Conservation (phyloP, 2,113 vertebrate species). For the Eudyptes chrysolophus region DNA sequence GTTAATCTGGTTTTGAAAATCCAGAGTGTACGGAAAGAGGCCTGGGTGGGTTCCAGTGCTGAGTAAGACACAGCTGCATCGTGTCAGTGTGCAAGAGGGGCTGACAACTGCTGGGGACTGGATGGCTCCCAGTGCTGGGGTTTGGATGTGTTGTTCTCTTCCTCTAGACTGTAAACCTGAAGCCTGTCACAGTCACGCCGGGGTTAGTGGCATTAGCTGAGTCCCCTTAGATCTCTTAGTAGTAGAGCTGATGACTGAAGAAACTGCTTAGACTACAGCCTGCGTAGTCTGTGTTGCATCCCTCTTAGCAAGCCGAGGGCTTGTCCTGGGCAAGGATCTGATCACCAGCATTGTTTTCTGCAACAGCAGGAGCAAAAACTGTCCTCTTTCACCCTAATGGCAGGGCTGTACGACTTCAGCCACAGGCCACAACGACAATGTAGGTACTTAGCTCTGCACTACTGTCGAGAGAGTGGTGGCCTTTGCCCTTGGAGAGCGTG, state of each 20-base stretch:
- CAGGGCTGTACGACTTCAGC: background rate
- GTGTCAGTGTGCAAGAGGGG: rapidly evolving
- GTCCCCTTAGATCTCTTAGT: background rate
- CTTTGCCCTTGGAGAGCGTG: background rate
- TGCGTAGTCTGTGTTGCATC: no score
- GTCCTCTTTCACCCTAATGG: background rate
- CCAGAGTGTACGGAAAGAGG: background rate
- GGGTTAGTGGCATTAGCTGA: background rate
- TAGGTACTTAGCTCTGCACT: background rate
- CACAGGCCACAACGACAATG: rapidly evolving
- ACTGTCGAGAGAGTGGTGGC: background rate
- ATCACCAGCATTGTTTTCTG: background rate
- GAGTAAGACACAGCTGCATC: background rate
- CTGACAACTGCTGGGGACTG: background rate
- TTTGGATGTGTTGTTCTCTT: background rate
- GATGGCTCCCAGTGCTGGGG: background rate
- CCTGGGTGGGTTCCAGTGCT: background rate
- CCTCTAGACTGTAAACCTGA: background rate
- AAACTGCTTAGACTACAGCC: background rate
- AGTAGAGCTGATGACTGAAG: background rate
- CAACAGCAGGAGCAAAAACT: background rate
- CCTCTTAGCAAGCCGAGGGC: background rate
- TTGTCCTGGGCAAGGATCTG: background rate
- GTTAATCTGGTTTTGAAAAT: background rate
- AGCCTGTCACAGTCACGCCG: rapidly evolving